Conservation (phyloP, 2,888 invertebrate genomes). For the Netelia melanura region DNA sequence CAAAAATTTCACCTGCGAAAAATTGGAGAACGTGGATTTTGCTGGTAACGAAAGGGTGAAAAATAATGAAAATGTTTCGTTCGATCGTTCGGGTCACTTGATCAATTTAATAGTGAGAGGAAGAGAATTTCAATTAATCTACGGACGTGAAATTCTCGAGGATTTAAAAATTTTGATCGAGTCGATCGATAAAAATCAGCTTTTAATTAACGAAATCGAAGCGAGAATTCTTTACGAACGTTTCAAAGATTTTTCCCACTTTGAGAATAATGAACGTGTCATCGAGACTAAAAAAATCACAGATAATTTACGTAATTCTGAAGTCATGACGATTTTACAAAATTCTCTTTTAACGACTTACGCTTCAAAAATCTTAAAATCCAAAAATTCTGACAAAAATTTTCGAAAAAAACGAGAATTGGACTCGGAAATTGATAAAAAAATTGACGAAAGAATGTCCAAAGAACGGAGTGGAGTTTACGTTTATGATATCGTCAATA, state of each 20-base stretch:
- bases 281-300: neutral
- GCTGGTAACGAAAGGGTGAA: neutral
- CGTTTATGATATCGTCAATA: constrained; percentile 41
- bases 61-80: neutral
- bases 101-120: constrained; percentile 36
- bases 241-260: constrained; percentile 26
- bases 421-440: neutral
- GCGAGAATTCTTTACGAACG: constrained; percentile 26
- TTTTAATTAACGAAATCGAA: constrained; percentile 33
- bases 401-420: constrained; percentile 47
- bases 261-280: neutral
- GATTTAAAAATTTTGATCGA: constrained; percentile 50
- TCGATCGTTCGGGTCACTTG: constrained; percentile 42
- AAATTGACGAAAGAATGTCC: neutral
- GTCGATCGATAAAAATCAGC: constrained; percentile 38
- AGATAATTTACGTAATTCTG: neutral
- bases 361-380: neutral
- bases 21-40: constrained; percentile 1
- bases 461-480: constrained; percentile 12
- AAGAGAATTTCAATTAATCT: constrained; percentile 59
- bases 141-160: constrained; percentile 35
- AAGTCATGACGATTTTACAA: neutral
- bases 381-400: neutral
- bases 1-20: constrained; percentile 50
- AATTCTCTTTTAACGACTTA: constrained; percentile 12